phyloP scores from a whole-genome alignment of 1,140 invertebrate species.

The Dendrolimus kikuchii region DNA sequence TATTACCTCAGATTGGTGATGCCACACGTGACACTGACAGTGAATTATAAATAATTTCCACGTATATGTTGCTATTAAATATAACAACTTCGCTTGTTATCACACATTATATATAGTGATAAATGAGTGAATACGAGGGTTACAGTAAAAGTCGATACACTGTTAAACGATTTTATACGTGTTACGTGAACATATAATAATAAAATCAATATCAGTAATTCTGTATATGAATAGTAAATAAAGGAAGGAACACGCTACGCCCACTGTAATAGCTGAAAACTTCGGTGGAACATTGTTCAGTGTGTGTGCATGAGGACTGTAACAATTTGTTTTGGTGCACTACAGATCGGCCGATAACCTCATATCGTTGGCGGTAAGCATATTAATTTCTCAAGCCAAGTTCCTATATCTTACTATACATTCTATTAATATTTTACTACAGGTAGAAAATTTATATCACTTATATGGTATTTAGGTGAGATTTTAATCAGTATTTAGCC shows the following conservation, averaged over 20 bases:
- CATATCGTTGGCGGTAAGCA: slow-evolving; percentile 1
- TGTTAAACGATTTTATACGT: background rate
- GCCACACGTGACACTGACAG: background rate
- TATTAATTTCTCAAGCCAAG: no score
- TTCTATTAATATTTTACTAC: no score
- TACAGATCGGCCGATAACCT: background rate
- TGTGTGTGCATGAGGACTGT: slow-evolving; percentile 9
- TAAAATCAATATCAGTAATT: slow-evolving; percentile 24
- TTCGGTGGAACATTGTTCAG: slow-evolving; percentile 14
- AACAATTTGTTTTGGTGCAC: slow-evolving; percentile 1
- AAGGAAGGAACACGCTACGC: slow-evolving; percentile 27
- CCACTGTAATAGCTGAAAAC: slow-evolving; percentile 13
- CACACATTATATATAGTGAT: no score
- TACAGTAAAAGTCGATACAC: slow-evolving; percentile 1
- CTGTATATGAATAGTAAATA: slow-evolving; percentile 18
- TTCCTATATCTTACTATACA: no score
- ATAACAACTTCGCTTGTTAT: background rate
- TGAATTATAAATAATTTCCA: slow-evolving; percentile 1
- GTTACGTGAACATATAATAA: slow-evolving; percentile 8
- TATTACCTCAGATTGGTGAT: no score
- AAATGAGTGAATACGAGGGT: no score
- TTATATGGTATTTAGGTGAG: no score
- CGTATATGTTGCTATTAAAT: background rate
- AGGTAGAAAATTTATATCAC: no score
- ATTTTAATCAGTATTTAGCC: no score